Percentiles rank a stretch among this genome's conserved stretches.
phyloP scores from a whole-genome alignment of 53 echinoderm and acorn worm genomes.

The Holothuria leucospilota region DNA sequence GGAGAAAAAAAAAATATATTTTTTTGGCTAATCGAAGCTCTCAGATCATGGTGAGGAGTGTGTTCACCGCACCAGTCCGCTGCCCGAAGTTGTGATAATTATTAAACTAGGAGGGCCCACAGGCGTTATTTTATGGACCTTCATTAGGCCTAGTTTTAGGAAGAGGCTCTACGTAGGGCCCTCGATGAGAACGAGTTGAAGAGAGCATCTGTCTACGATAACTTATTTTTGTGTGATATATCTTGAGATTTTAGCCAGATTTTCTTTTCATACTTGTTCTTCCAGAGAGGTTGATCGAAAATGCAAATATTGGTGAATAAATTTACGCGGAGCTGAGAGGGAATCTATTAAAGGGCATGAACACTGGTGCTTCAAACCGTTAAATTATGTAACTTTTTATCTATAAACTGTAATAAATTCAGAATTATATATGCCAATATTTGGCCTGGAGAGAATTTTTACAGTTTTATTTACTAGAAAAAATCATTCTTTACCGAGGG shows the following conservation, averaged over 20 bases:
- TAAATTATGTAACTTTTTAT: constrained; percentile 4
- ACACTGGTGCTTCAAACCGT: constrained; percentile 28
- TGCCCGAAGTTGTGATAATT: constrained; percentile 19
- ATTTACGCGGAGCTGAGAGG: constrained; percentile 3
- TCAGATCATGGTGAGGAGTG: constrained; percentile 13
- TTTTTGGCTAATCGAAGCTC: constrained; percentile 32
- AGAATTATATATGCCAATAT: too few relatives aligned
- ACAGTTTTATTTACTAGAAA: constrained; percentile 1
- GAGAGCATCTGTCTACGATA: constrained; percentile 24
- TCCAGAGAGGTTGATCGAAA: constrained; percentile 8
- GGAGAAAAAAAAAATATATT: constrained; percentile 15
- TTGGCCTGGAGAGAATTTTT: too few relatives aligned
- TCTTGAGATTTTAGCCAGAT: constrained; percentile 28
- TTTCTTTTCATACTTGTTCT: constrained; percentile 33
- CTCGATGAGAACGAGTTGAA: constrained; percentile 5
- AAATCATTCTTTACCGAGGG: constrained; percentile 10
- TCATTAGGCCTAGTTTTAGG: background rate
- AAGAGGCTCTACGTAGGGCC: constrained; percentile 8
- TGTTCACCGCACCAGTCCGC: background rate
- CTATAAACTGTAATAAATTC: too few relatives aligned
- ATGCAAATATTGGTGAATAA: constrained; percentile 39
- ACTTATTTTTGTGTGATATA: constrained; percentile 57
- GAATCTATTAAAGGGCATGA: constrained; percentile 8
- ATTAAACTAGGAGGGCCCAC: constrained; percentile 7
- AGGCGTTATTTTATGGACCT: constrained; percentile 35